Evolutionary conservation across 2,113 vertebrate genomes (phyloP), one percentile per base, ranked within the genome.

Genomic region (Mesocricetus auratus): DNA sequence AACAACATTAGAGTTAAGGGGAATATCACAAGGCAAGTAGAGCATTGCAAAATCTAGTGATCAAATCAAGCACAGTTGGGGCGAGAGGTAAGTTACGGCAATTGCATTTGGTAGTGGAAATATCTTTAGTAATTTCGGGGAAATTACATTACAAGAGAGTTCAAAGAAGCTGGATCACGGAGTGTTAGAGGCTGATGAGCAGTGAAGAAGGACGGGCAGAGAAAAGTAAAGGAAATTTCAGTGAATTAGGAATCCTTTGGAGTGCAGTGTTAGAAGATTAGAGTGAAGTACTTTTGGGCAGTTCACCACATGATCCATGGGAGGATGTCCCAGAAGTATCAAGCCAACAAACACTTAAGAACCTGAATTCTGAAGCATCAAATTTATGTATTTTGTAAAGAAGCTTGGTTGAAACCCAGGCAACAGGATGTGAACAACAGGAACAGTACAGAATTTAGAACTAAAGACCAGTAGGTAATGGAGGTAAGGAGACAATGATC

Each of bases 81-180:
- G 42, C 4, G 60, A 92, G 33, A 42, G 60, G 33, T 53, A 31
- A 53, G 21, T 66, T 71, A 88, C 29, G 60, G 5, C 24, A 29
- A 11, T 71, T 45, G 75, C 12, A 79, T 74, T 77, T 92, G 58
- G 13, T 56, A 31, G 66, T 74, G 39, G 5, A 3, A 16, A 75
- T 62, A 9, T 3, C 50, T 21, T 60, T 75, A 50, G 12, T 74
- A 68, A 83, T 60, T 78, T 86, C 45, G 8, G 68, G n/a, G 56
- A 93, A 69, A 15, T 86, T 95, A 75, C 47, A 21, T 33, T 87
- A 66, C 78, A 85, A 82, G 4, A 15, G 81, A 94, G 6, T 90
- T 85, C 82, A 91, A 68, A 68, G 39, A 86, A 2, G 0, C 73
- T 91, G 81, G 36, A 92, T 47, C 77, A 1, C 45, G 47, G 29